Conservation (phyloP, 2,888 invertebrate species). For the Dryocosmus kuriphilus region DNA sequence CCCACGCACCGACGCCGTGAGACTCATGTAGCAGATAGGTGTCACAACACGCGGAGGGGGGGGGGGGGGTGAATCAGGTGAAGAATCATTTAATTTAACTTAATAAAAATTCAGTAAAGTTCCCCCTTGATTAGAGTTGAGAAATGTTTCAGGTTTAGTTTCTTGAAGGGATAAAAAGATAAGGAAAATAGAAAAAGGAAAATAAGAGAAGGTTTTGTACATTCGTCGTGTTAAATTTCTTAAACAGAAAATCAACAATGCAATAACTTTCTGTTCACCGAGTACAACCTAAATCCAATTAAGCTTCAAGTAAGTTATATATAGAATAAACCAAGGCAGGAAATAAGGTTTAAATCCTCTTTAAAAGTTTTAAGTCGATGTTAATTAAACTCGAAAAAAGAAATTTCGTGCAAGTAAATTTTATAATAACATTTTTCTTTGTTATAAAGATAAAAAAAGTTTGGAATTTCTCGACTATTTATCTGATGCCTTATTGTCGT, state of each 20-base stretch:
- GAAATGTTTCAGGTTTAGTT: not conserved
- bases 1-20: no score
- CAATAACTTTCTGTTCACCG: not conserved
- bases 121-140: not conserved
- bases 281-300: conserved; percentile 8
- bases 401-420: no score
- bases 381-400: not conserved
- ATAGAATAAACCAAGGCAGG: not conserved
- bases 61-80: no score
- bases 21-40: no score
- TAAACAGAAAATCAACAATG: conserved; percentile 1
- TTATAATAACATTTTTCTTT: no score
- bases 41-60: no score
- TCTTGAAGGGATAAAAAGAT: not conserved
- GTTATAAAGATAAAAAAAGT: no score
- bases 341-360: not conserved
- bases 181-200: not conserved
- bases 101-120: not conserved
- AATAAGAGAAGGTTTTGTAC: not conserved
- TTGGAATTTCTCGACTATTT: no score
- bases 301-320: not conserved
- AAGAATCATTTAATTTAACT: no score
- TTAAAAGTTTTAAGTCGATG: not conserved
- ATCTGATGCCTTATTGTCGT: no score
- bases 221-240: not conserved